These are phyloP conservation scores for Gymnoscopelus microlampas DNA, from an alignment of 2,797 vertebrate species.

Conservation along the genomic window DNA sequence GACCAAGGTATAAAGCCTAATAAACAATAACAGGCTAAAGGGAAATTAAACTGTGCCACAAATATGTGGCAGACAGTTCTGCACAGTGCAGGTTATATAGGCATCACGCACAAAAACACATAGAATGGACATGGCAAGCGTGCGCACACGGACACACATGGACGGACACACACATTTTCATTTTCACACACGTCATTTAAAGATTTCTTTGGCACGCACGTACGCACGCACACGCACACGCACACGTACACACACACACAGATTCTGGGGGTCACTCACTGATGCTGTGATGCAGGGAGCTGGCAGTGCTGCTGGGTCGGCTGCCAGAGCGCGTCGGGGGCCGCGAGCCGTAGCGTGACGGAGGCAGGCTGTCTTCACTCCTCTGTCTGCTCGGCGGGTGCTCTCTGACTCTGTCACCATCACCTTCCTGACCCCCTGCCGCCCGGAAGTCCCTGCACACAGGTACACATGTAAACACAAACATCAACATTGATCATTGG, in stretches of 20 bases:
- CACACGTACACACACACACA: not conserved
- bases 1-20: constrained; percentile 6
- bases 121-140: not conserved
- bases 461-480: constrained; percentile 14
- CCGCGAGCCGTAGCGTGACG: constrained; percentile 54
- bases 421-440: constrained; percentile 39
- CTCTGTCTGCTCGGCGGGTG: constrained; percentile 56
- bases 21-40: constrained; percentile 31
- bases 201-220: not conserved
- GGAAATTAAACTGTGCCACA: constrained; percentile 56
- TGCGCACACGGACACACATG: not conserved
- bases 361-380: constrained; percentile 57
- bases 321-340: constrained; percentile 74
- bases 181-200: no score
- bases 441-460: constrained; percentile 62
- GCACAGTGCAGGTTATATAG: not conserved
- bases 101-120: constrained; percentile 7
- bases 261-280: constrained; percentile 70
- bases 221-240: constrained; percentile 2
- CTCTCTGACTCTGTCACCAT: constrained; percentile 28
- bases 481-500: no score
- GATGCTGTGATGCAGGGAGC: constrained; percentile 69
- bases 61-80: constrained; percentile 20
- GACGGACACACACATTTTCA: not conserved
- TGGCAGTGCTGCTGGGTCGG: constrained; percentile 72